Conservation (phyloP, 2,113 vertebrate species). For the Cygnus atratus region DNA sequence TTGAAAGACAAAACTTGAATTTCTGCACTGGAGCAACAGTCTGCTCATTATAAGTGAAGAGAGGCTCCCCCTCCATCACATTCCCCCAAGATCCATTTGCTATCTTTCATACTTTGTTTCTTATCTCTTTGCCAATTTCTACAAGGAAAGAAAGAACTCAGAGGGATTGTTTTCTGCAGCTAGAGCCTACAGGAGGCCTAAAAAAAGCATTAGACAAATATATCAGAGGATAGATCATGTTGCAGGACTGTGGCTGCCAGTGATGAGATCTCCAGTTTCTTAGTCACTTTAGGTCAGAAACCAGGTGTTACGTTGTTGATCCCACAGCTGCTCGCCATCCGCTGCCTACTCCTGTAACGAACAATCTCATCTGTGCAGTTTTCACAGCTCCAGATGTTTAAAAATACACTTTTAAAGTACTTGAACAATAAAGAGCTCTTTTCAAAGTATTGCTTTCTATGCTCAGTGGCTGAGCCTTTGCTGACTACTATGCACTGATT, state of each 20-base stretch:
- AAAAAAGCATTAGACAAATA: constrained; percentile 51
- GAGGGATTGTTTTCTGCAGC: neutral
- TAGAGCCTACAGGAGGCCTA: constrained; percentile 21
- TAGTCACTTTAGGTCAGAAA: constrained; percentile 53
- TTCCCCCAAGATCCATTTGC: neutral
- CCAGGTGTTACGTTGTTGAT: constrained; percentile 7
- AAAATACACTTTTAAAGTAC: constrained; percentile 37
- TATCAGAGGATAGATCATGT: constrained; percentile 46
- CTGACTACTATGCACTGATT: neutral
- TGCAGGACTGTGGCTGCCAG: constrained; percentile 40
- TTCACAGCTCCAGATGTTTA: constrained; percentile 26
- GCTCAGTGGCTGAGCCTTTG: neutral
- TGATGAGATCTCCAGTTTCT: constrained; percentile 38
- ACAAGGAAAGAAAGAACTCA: constrained; percentile 35
- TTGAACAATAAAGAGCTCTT: constrained; percentile 36
- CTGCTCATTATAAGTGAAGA: neutral
- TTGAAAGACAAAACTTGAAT: constrained; percentile 17
- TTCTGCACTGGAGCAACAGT: neutral
- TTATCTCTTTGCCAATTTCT: constrained; percentile 46
- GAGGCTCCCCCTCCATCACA: neutral
- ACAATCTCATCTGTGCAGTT: neutral
- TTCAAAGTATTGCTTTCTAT: neutral
- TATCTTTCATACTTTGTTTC: constrained; percentile 11
- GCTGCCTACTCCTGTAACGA: neutral
- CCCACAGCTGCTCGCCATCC: neutral